These are phyloP conservation scores for Acipenser ruthenus DNA, from an alignment of 2,797 vertebrate genomes.

Conservation along the genomic window DNA sequence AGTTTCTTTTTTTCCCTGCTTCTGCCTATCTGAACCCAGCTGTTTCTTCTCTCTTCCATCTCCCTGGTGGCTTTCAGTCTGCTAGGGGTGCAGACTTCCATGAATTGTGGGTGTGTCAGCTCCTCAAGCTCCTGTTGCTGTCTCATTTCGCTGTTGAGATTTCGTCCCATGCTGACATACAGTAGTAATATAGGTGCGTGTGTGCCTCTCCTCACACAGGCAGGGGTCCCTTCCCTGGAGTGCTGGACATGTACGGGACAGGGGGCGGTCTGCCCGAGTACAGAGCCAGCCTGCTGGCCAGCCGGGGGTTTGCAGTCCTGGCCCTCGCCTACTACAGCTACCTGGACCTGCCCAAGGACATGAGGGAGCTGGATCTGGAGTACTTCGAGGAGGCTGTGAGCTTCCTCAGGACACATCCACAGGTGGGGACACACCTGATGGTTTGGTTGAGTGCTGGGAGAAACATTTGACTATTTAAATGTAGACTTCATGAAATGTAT, in stretches of 20 bases:
- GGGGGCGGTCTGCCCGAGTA: slow-evolving; percentile 70
- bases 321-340: slow-evolving; percentile 70
- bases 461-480: not conserved
- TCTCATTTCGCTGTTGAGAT: no score
- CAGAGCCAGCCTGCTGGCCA: slow-evolving; percentile 73
- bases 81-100: no score
- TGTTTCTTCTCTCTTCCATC: no score
- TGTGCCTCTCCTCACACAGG: slow-evolving; percentile 36
- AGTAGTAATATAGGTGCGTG: not conserved
- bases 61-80: no score
- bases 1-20: no score
- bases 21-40: no score
- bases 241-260: slow-evolving; percentile 69
- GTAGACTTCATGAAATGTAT: not conserved
- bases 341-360: slow-evolving; percentile 60
- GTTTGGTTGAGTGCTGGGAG: no score
- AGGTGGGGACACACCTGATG: slow-evolving; percentile 33
- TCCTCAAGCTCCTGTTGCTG: no score
- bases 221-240: slow-evolving; percentile 71
- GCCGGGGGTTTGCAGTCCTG: slow-evolving; percentile 68
- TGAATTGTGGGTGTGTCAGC: no score
- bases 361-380: slow-evolving; percentile 55
- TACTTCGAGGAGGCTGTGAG: slow-evolving; percentile 81
- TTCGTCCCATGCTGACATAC: no score
- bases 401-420: slow-evolving; percentile 56